A percentile compares a stretch with the other conserved stretches of the same genome.
Conservation (phyloP, 2,113 vertebrate species). For the Dasyurus viverrinus region DNA sequence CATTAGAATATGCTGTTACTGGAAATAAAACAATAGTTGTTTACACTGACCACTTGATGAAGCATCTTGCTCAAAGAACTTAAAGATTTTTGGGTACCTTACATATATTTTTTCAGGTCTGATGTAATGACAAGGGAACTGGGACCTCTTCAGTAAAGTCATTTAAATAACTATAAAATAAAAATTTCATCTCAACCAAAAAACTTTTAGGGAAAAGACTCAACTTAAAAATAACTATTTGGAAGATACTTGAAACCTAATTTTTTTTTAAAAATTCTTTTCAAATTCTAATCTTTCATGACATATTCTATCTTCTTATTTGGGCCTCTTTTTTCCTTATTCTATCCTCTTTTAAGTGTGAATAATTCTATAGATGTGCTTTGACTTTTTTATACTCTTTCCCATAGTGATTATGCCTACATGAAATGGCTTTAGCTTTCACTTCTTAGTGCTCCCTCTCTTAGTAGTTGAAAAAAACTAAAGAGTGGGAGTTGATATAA, state of each 20-base stretch:
- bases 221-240: neutral
- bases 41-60: neutral
- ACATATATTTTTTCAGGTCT: constrained; percentile 17
- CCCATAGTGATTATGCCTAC: neutral
- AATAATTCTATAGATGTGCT: neutral
- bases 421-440: neutral
- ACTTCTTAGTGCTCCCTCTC: neutral
- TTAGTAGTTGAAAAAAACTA: neutral
- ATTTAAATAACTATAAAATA: neutral
- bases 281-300: neutral
- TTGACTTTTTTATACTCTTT: neutral
- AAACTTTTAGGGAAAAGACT: neutral
- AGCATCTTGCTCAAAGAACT: neutral
- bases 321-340: neutral
- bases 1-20: constrained; percentile 7
- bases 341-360: neutral
- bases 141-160: neutral
- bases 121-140: neutral
- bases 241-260: neutral
- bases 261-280: neutral
- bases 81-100: neutral
- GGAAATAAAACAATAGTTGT: constrained; percentile 24
- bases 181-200: neutral
- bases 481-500: neutral
- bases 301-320: neutral